Percentiles rank a stretch among this genome's conserved stretches.
Evolutionary conservation across 2,113 vertebrate genomes (phyloP).

Genomic region (Agelaius phoeniceus): DNA sequence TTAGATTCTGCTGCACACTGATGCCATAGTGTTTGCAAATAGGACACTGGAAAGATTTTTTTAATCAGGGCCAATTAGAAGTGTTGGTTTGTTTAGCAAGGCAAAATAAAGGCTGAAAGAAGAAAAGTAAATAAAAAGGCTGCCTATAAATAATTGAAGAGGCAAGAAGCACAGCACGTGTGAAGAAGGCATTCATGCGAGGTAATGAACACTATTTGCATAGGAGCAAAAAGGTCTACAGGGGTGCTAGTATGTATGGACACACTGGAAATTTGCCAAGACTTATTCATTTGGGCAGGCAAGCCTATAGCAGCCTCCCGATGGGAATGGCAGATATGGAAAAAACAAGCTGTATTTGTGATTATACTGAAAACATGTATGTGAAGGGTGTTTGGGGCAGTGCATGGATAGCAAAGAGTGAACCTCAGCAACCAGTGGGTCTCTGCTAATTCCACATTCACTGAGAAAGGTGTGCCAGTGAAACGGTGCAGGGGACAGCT

Average conservation of each 20-base stretch:
- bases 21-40: background rate
- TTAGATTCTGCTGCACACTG: background rate
- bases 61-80: background rate
- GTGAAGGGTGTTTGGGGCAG: too few relatives aligned
- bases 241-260: background rate
- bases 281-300: background rate
- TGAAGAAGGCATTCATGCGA: background rate
- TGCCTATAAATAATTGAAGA: background rate
- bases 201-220: background rate
- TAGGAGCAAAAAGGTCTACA: background rate
- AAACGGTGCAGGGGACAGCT: accelerated
- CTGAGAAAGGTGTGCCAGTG: background rate
- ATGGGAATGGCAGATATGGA: background rate
- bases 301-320: background rate
- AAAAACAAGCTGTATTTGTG: accelerated
- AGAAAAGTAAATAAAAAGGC: background rate
- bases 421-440: background rate
- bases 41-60: background rate
- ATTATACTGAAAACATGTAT: accelerated
- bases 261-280: background rate
- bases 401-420: background rate
- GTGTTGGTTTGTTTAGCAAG: background rate
- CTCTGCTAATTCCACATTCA: background rate
- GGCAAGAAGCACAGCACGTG: background rate
- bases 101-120: background rate